Evolutionary conservation across 92 coral and sea anemone genomes (phyloP).

Genomic region (Epizoanthus fatuus): DNA sequence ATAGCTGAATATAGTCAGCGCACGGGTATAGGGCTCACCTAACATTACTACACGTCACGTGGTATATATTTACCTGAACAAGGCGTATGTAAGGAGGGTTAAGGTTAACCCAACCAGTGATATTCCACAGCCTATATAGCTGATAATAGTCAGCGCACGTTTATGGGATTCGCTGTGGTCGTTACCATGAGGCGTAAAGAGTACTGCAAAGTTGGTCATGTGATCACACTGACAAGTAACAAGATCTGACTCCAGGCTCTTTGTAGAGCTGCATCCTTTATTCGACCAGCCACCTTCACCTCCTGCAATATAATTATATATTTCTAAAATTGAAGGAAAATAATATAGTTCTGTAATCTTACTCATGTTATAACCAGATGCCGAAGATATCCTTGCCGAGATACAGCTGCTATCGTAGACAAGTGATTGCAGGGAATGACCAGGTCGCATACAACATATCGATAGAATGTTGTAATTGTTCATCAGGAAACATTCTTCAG

Average conservation of each 20-base stretch:
- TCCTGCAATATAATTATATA: neutral
- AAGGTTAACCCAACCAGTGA: constrained; percentile 81
- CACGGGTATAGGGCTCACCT: neutral
- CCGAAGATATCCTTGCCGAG: too few species aligned
- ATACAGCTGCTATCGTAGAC: too few species aligned
- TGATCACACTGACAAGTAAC: constrained; percentile 19
- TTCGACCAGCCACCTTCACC: constrained; percentile 15
- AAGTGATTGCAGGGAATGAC: too few species aligned
- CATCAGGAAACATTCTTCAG: too few species aligned
- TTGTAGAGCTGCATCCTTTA: neutral
- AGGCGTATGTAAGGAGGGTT: constrained; percentile 85
- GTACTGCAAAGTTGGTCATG: constrained; percentile 34
- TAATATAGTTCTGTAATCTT: neutral
- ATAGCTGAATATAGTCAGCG: constrained; percentile 4
- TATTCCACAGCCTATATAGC: constrained; percentile 91
- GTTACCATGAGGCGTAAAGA: constrained; percentile 4
- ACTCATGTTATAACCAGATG: too few species aligned
- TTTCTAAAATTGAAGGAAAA: neutral
- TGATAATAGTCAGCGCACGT: constrained; percentile 74
- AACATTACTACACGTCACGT: neutral
- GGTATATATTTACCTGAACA: constrained; percentile 82
- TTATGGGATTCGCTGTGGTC: constrained; percentile 38
- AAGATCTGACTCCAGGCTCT: too few species aligned
- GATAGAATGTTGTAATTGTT: too few species aligned
- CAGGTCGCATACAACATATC: too few species aligned